Percentiles rank a stretch among this genome's conserved stretches.
These are phyloP conservation scores for Cynopterus sphinx DNA, from an alignment of 2,797 vertebrate species.

Conservation along the genomic window DNA sequence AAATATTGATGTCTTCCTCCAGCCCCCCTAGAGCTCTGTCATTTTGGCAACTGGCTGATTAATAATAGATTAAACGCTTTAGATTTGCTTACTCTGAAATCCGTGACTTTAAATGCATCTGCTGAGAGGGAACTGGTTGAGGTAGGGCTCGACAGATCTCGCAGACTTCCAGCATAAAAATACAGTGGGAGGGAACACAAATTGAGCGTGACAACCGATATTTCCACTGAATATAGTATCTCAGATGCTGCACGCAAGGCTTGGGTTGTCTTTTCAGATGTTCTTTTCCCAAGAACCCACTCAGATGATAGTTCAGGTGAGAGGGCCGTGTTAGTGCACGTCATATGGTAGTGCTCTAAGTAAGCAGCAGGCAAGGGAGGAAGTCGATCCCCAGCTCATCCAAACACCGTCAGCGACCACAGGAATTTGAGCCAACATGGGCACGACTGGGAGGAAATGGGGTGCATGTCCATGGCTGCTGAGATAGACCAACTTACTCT, in stretches of 20 bases:
- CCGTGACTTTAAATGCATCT: conserved; percentile 83
- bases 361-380: background rate
- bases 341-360: background rate
- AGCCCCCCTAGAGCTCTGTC: conserved; percentile 83
- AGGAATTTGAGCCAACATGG: background rate
- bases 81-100: conserved; percentile 86
- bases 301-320: background rate
- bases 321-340: background rate
- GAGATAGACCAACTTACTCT: background rate
- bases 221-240: conserved; percentile 53
- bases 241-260: conserved; percentile 26
- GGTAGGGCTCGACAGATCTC: conserved; percentile 60
- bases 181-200: conserved; percentile 69
- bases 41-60: conserved; percentile 87
- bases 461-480: background rate
- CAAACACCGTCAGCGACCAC: background rate
- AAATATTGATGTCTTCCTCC: conserved; percentile 87
- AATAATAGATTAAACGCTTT: conserved; percentile 91
- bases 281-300: conserved; percentile 58
- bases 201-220: conserved; percentile 65
- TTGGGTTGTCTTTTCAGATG: conserved; percentile 69
- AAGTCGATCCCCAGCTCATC: background rate
- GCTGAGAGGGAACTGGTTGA: conserved; percentile 76
- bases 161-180: conserved; percentile 64
- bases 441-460: background rate